Base-by-base conservation (phyloP, 1,140 invertebrate species). In the Drosophila busckii region DNA sequence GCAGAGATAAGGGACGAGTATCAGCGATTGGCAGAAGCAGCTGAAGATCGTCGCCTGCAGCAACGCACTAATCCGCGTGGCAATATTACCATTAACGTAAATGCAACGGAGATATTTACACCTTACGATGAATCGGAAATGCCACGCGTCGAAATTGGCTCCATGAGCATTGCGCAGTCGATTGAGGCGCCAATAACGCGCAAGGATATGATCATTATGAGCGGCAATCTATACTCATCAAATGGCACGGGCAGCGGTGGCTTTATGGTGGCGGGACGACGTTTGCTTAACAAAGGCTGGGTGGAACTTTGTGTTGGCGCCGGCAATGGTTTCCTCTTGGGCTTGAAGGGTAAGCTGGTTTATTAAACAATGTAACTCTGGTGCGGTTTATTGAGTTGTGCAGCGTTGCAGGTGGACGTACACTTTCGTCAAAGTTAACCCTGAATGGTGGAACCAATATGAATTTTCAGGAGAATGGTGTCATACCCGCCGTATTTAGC, bases 1-100 rank as follows among this genome's bases (percentile, higher is more conserved):
- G 91, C 94, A 62, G 97, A 98, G 89, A 98, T 99, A 35, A 89
- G 96, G 52, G 96, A 97, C 68, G 97, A 98, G 88, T 98, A 96
- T 90, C 96, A 98, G 88, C 90, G 94, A 68, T 88, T 97, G 13
- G 92, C 93, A 4, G 85, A 89, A 61, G 83, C 76, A 8, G 75
- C 80, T 3, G 96, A 97, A 67, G 96, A 98, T 83, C 90, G 94
- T 60, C 90, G 92, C 34, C 88, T 98, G 10, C 92, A 96, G 62
- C 93, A 95, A 70, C 90, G 93, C 50, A 97, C 97, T 0, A 97
- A 98, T 89, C 97, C 97, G 1, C 93, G 93, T 70, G 95, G 96
- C 8, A 93, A 92, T 45, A 91, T 98, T 10, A 95, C 93, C 23
- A 91, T 98, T 17, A 93, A 93, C 65, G 91, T 98, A 8, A 97